These are phyloP conservation scores for Theristicus caerulescens DNA, from an alignment of 2,113 vertebrate species.

Conservation along the genomic window DNA sequence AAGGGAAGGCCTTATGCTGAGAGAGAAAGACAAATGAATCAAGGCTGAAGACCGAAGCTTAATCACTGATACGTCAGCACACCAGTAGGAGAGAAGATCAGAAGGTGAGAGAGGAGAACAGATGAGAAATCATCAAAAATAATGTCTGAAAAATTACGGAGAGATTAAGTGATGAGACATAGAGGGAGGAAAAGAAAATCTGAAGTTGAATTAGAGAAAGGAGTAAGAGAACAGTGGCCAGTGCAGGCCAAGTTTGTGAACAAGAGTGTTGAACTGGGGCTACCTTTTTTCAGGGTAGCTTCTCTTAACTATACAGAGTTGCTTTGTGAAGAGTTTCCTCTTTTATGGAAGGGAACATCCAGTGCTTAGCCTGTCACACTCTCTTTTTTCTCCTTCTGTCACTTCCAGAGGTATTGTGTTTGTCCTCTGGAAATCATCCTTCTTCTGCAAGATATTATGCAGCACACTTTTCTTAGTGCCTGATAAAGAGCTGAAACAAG, in stretches of 20 bases:
- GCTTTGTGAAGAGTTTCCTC: neutral
- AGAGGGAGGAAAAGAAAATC: neutral
- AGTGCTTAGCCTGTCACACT: neutral
- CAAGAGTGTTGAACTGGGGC: neutral
- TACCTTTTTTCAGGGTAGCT: neutral
- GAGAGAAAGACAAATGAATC: neutral
- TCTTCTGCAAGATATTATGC: neutral
- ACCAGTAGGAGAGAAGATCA: neutral
- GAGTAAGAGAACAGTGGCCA: neutral
- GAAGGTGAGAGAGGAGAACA: neutral
- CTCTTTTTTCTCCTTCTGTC: neutral
- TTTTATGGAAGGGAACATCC: conserved; percentile 9
- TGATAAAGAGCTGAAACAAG: conserved; percentile 37
- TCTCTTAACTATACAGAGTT: neutral
- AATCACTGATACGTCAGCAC: neutral
- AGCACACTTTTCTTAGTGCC: neutral
- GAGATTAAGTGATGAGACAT: neutral
- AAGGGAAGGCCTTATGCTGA: neutral
- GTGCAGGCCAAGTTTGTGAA: neutral
- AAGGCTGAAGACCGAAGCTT: neutral
- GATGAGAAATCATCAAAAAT: neutral
- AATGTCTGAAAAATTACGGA: neutral
- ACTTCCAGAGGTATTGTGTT: conserved; percentile 9
- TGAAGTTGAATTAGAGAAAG: neutral
- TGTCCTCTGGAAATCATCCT: conserved; percentile 15